These are phyloP conservation scores for Pagrus major DNA, from an alignment of 2,113 vertebrate species.

Conservation along the genomic window DNA sequence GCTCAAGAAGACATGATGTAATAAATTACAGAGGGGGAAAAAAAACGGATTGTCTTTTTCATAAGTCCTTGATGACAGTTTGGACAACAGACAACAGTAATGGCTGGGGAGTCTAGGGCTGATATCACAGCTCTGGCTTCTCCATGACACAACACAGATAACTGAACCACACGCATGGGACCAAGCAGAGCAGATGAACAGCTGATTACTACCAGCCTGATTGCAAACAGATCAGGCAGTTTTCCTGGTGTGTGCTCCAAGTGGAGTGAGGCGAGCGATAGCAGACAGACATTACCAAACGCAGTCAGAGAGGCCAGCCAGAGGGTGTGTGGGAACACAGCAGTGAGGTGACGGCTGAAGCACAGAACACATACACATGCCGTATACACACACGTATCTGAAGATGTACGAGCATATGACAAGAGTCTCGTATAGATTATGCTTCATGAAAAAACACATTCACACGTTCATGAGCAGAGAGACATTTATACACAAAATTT, in stretches of 20 bases:
- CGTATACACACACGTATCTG: not conserved
- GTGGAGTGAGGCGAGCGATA: constrained; percentile 59
- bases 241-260: constrained; percentile 61
- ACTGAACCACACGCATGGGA: constrained; percentile 50
- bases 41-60: constrained; percentile 32
- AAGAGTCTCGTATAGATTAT: not conserved
- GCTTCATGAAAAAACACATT: not conserved
- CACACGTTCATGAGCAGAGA: not conserved
- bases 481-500: not conserved
- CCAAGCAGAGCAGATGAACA: constrained; percentile 60
- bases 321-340: constrained; percentile 61
- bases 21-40: constrained; percentile 27
- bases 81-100: constrained; percentile 39
- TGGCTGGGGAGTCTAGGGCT: constrained; percentile 48
- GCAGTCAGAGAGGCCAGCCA: constrained; percentile 66
- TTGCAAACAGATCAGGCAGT: constrained; percentile 55
- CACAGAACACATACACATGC: constrained; percentile 2
- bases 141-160: constrained; percentile 66
- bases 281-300: constrained; percentile 74
- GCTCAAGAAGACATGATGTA: constrained; percentile 14
- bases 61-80: constrained; percentile 24
- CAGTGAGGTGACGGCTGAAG: constrained; percentile 48
- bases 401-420: not conserved
- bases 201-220: constrained; percentile 73
- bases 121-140: constrained; percentile 64